phyloP scores from a whole-genome alignment of 2,113 vertebrate species.

The Pithys albifrons region DNA sequence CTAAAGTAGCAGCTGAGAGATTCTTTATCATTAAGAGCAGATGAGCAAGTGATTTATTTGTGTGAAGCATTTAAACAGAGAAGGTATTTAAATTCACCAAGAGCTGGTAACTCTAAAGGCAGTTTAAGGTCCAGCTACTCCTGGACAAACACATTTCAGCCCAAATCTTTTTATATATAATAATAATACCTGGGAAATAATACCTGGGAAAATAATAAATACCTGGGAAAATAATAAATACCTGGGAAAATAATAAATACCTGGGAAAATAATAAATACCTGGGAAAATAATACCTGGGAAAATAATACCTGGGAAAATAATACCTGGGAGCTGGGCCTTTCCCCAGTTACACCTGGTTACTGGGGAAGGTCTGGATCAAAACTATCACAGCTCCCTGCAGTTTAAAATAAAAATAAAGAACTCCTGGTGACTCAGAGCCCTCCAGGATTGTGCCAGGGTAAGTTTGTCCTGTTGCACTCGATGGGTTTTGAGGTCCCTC shows the following conservation, averaged over 20 bases:
- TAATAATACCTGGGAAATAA: no score
- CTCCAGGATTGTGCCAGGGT: neutral
- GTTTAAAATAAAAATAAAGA: neutral
- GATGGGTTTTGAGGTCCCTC: neutral
- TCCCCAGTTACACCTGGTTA: no score
- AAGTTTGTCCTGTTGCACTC: neutral
- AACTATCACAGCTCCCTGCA: neutral
- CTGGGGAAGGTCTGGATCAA: no score
- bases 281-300: no score
- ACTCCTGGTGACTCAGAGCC: neutral
- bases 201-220: no score
- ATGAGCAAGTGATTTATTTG: neutral
- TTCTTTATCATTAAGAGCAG: neutral
- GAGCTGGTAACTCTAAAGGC: neutral
- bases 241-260: no score
- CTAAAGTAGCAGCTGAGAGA: neutral
- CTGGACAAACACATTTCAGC: neutral
- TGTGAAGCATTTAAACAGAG: neutral
- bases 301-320: no score
- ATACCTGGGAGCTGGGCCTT: no score
- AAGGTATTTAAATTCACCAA: neutral
- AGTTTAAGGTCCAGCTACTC: neutral
- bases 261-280: no score
- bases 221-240: no score
- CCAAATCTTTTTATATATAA: neutral